phyloP scores from a whole-genome alignment of 2,113 vertebrate genomes.

The Scalopus aquaticus region DNA sequence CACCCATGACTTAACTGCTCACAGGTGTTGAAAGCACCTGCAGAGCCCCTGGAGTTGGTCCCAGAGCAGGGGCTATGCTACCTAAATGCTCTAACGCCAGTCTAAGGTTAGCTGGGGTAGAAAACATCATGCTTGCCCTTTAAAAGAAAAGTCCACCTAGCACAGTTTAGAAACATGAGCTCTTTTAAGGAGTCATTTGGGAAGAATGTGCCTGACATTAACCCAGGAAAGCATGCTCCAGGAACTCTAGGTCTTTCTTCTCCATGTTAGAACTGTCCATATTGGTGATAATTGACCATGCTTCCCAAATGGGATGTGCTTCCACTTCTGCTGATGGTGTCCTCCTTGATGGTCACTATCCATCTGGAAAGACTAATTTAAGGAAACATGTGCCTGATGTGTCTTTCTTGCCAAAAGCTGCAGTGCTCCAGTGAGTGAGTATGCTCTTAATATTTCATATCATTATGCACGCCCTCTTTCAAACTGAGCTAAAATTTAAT shows the following conservation, averaged over 20 bases:
- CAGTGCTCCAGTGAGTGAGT: neutral
- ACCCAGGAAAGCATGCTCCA: neutral
- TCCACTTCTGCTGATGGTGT: neutral
- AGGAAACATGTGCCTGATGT: neutral
- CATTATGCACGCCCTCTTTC: neutral
- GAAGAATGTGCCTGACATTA: neutral
- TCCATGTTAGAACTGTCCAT: neutral
- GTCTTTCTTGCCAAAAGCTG: neutral
- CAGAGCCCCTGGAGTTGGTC: neutral
- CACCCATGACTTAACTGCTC: neutral
- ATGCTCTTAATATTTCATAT: neutral
- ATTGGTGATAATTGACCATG: neutral
- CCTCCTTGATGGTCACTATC: neutral
- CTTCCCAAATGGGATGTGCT: neutral
- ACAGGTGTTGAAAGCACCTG: neutral
- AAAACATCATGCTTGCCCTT: neutral
- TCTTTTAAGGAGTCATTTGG: neutral
- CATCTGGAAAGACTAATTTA: neutral
- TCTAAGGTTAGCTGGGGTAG: neutral
- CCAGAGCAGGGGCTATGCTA: neutral
- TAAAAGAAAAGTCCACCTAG: neutral
- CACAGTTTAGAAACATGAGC: neutral
- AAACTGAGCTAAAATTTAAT: neutral
- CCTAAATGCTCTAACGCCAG: neutral
- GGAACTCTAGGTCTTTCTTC: neutral